phyloP scores from a whole-genome alignment of 2,113 vertebrate species.

The Danionella cerebrum region DNA sequence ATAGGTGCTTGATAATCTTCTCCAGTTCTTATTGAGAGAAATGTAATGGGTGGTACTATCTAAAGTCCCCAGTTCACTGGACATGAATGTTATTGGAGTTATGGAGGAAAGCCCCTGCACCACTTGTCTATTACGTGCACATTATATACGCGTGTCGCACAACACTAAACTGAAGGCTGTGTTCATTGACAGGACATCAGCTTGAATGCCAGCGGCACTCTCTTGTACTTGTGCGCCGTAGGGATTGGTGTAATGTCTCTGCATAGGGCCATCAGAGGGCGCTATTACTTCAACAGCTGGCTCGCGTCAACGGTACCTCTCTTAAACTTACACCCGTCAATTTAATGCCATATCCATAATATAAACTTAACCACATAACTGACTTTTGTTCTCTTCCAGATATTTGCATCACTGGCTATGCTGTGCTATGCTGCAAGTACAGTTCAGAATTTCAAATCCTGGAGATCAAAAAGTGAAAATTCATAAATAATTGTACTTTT shows the following conservation, averaged over 20 bases:
- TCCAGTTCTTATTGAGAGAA: too few species aligned
- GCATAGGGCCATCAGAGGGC: slow-evolving; percentile 60
- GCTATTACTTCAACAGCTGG: slow-evolving; percentile 88
- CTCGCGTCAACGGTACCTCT: slow-evolving; percentile 84
- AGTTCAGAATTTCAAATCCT: slow-evolving; percentile 76
- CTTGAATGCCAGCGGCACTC: slow-evolving; percentile 75
- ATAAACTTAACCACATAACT: background rate
- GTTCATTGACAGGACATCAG: slow-evolving; percentile 66
- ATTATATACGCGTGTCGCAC: too few species aligned
- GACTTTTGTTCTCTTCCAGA: slow-evolving; percentile 56
- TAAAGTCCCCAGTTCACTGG: too few species aligned
- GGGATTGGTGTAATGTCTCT: slow-evolving; percentile 69
- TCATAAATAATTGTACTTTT: slow-evolving; percentile 36
- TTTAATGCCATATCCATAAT: too few species aligned
- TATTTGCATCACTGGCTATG: slow-evolving; percentile 82
- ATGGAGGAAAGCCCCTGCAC: too few species aligned
- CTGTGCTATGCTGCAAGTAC: slow-evolving; percentile 80
- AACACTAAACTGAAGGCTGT: too few species aligned
- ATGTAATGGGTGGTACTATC: too few species aligned
- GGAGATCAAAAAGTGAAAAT: slow-evolving; percentile 64
- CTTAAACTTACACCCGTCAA: too few species aligned
- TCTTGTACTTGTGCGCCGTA: slow-evolving; percentile 79
- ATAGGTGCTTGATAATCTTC: background rate
- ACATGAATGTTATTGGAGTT: too few species aligned
- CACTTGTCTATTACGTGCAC: too few species aligned